Percentiles rank a stretch among this genome's conserved stretches.
phyloP scores from a whole-genome alignment of 2,797 vertebrate genomes.

The Alca torda region DNA sequence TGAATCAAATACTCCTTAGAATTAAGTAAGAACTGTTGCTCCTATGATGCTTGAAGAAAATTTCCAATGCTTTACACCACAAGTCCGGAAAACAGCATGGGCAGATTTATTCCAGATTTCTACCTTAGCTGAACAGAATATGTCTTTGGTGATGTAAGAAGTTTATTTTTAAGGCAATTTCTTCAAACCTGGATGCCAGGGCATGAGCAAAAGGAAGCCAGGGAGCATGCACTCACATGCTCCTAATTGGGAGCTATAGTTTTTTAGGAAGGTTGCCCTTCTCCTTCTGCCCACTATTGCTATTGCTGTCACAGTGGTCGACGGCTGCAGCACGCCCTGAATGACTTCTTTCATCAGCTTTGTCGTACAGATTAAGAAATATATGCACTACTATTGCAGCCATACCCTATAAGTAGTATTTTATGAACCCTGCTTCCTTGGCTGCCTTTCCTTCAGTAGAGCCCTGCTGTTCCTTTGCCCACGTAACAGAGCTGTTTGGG shows the following conservation, averaged over 20 bases:
- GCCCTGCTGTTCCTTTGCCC: background rate
- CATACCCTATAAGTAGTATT: background rate
- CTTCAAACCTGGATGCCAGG: background rate
- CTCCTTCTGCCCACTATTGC: background rate
- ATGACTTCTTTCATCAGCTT: background rate
- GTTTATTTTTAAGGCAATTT: background rate
- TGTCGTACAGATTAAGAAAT: background rate
- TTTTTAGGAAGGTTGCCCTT: background rate
- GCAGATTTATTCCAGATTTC: background rate
- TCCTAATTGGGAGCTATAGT: background rate
- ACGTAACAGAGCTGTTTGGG: background rate
- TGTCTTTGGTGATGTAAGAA: background rate
- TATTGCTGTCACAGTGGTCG: background rate
- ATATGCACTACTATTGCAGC: background rate
- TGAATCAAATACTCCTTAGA: background rate
- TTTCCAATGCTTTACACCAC: background rate
- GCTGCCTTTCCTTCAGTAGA: background rate
- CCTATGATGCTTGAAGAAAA: background rate
- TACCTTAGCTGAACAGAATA: background rate
- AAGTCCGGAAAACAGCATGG: background rate
- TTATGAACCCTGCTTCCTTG: background rate
- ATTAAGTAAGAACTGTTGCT: background rate
- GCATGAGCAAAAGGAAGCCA: background rate
- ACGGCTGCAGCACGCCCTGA: background rate
- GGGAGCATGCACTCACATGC: background rate